These are phyloP conservation scores for Drosophila acutilabella DNA, from an alignment of 2,888 invertebrate species.

Conservation along the genomic window DNA sequence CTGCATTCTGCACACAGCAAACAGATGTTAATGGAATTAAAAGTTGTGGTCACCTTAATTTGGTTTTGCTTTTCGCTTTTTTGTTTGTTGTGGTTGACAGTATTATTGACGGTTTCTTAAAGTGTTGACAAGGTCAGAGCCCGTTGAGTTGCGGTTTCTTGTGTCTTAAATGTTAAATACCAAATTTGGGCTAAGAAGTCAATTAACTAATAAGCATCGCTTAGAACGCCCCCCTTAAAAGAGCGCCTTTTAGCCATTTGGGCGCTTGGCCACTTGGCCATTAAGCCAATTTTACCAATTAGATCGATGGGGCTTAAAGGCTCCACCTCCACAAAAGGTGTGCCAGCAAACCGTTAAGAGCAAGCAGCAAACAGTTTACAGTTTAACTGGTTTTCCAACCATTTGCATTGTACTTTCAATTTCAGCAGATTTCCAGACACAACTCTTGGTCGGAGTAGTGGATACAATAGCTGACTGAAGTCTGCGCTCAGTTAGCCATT, in stretches of 20 bases:
- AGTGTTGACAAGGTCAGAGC: constrained; percentile 63
- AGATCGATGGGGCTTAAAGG: constrained; percentile 53
- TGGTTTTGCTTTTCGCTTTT: constrained; percentile 8
- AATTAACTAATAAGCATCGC: constrained; percentile 57
- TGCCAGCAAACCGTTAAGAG: constrained; percentile 50
- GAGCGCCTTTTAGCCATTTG: constrained; percentile 54
- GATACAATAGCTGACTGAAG: constrained; percentile 32
- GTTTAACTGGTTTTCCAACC: constrained; percentile 18
- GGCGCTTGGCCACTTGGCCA: constrained; percentile 17
- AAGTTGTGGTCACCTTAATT: constrained; percentile 30
- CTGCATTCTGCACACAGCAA: constrained; percentile 48
- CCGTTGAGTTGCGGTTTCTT: constrained; percentile 21
- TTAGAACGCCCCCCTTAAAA: constrained; percentile 48
- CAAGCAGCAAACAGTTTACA: constrained; percentile 1
- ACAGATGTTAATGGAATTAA: constrained; percentile 58
- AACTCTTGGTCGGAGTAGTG: constrained; percentile 33
- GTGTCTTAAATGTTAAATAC: constrained; percentile 35
- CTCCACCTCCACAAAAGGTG: constrained; percentile 75
- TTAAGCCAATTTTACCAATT: constrained; percentile 53
- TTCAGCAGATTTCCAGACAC: constrained; percentile 52
- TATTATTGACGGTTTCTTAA: constrained; percentile 57
- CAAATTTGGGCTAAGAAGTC: constrained; percentile 28
- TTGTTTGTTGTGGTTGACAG: constrained; percentile 37
- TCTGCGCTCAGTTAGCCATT: constrained; percentile 27
- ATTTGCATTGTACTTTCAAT: constrained; percentile 64